Conservation (phyloP, 2,888 invertebrate genomes). For the Caradrina kadenii region DNA sequence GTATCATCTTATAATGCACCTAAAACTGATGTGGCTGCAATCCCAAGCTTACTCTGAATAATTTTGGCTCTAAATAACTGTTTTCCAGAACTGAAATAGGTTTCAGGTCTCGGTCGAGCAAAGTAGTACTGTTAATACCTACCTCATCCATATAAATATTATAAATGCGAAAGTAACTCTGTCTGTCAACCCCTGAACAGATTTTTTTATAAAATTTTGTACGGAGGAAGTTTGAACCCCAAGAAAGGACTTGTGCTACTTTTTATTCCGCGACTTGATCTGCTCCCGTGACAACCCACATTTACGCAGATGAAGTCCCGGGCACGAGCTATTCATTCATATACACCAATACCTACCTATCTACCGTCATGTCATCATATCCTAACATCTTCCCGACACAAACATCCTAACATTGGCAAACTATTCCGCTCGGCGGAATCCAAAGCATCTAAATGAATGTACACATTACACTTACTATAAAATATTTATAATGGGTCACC, state of each 20-base stretch:
- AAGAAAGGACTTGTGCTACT: too few relatives aligned
- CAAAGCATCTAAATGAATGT: conserved; percentile 56
- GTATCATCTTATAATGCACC: not conserved
- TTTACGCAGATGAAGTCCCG: too few relatives aligned
- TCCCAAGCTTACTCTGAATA: not conserved
- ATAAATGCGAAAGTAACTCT: too few relatives aligned
- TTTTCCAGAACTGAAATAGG: not conserved
- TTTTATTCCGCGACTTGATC: too few relatives aligned
- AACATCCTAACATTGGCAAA: conserved; percentile 42
- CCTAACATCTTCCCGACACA: conserved; percentile 31
- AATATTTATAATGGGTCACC: conserved; percentile 67
- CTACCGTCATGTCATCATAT: not conserved
- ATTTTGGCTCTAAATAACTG: not conserved
- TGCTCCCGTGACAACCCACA: too few relatives aligned
- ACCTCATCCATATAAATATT: too few relatives aligned
- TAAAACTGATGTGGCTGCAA: not conserved
- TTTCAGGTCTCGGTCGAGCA: not conserved
- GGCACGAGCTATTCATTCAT: not conserved
- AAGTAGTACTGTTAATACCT: too few relatives aligned
- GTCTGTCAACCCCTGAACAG: too few relatives aligned
- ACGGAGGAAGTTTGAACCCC: too few relatives aligned
- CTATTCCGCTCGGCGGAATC: conserved; percentile 43
- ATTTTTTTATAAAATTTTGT: too few relatives aligned
- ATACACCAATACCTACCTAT: too few relatives aligned
- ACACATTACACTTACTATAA: conserved; percentile 61